Evolutionary conservation across 2,113 vertebrate genomes (phyloP).

Genomic region (Jacana jacana): DNA sequence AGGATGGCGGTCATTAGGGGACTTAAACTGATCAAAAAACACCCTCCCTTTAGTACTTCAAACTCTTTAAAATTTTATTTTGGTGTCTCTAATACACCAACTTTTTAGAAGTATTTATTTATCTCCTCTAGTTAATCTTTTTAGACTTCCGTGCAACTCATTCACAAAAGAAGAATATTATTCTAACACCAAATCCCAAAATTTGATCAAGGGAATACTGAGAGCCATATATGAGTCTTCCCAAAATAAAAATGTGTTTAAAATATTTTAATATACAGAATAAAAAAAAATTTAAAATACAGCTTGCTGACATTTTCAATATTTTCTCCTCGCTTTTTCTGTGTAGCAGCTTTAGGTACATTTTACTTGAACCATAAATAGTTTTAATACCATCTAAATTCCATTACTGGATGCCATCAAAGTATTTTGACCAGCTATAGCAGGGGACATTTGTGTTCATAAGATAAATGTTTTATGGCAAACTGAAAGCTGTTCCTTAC

Average conservation of each 20-base stretch:
- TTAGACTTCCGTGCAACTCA: not conserved
- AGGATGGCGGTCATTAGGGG: not conserved
- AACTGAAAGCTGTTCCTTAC: not conserved
- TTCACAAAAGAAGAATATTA: not conserved
- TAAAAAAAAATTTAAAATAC: not conserved
- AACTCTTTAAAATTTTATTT: not conserved
- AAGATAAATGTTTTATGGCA: not conserved
- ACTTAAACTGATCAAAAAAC: accelerated
- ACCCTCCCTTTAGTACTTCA: not conserved
- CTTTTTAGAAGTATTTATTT: not conserved
- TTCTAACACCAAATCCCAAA: not conserved
- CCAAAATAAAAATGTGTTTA: not conserved
- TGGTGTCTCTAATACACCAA: not conserved
- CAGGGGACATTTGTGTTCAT: not conserved
- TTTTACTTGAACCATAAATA: not conserved
- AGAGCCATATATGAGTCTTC: not conserved
- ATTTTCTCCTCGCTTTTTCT: not conserved
- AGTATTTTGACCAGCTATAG: conserved; percentile 10
- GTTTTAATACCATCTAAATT: not conserved
- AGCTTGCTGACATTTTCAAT: not conserved
- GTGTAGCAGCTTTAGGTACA: not conserved
- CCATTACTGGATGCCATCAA: not conserved
- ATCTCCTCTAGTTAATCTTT: not conserved
- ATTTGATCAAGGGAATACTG: not conserved
- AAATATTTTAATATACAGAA: not conserved